Evolutionary conservation across 2,797 vertebrate genomes (phyloP).

Genomic region (Karalla daura): DNA sequence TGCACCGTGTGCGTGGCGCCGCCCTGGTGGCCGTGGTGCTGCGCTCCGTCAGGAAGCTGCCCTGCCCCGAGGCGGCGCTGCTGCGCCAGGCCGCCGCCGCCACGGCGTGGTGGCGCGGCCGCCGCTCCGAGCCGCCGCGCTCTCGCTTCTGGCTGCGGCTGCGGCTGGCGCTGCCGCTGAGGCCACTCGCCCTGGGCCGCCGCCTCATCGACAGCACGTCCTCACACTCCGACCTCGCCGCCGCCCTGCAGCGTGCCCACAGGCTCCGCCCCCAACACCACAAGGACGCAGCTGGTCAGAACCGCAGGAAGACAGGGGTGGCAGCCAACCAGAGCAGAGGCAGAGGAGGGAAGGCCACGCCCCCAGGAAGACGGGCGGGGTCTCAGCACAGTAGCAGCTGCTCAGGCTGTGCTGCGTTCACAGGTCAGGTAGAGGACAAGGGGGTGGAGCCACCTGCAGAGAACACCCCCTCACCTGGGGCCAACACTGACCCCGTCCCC

Average conservation of each 20-base stretch:
- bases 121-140: slow-evolving; percentile 79
- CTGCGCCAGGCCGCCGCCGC: slow-evolving; percentile 82
- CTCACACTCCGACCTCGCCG: slow-evolving; percentile 90
- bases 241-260: slow-evolving; percentile 55
- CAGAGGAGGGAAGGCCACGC: not conserved
- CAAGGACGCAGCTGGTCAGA: slow-evolving; percentile 1
- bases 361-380: slow-evolving; percentile 20
- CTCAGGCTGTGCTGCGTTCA: slow-evolving; percentile 37
- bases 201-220: slow-evolving; percentile 93
- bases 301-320: too few relatives aligned
- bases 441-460: slow-evolving; percentile 38
- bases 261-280: slow-evolving; percentile 26
- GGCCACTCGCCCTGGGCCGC: slow-evolving; percentile 83
- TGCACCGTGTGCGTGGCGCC: slow-evolving; percentile 84
- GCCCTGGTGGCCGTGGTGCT: slow-evolving; percentile 86
- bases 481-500: not conserved
- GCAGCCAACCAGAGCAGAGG: slow-evolving; percentile 19
- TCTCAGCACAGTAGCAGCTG: slow-evolving; percentile 33
- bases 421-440: slow-evolving; percentile 28
- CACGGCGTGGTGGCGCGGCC: slow-evolving; percentile 86
- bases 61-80: slow-evolving; percentile 84
- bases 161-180: slow-evolving; percentile 86
- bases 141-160: slow-evolving; percentile 92
- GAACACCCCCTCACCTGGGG: not conserved
- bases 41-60: slow-evolving; percentile 75